Base-by-base conservation (phyloP, 2,797 vertebrate species). In the Babyrousa celebensis region DNA sequence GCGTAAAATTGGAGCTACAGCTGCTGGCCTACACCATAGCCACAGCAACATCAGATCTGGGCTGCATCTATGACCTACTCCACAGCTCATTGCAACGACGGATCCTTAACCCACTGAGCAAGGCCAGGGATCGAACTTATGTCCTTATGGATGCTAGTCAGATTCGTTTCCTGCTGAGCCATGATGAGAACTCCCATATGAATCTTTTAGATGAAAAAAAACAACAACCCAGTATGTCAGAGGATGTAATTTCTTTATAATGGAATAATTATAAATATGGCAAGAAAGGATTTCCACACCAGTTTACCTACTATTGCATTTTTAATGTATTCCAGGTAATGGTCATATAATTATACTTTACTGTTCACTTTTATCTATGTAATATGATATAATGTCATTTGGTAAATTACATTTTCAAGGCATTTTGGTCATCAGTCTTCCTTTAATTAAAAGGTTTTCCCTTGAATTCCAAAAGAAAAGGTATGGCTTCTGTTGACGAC, bases 331-430 rank as follows among this genome's bases (percentile, higher is more conserved):
- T 68, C 65, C 80, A 65, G 21, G 43, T n/a, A 88, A 85, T 56
- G 3, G 40, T 25, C 23, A 62, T 62, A 18, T 17, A 75, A 48
- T 21, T 32, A 62, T 54, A 80, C 12, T 68, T 72, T 40, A 74
- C 7, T 27, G 12, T 23, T 29, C 16, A 48, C 12, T 5, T 68
- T 63, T 60, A 68, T 54, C 52, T 88, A 17, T 52, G 16, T 18
- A 60, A 70, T 11, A 40, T 23, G 27, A 3, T 21, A 72, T 48
- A 58, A 62, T 27, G 18, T n/a, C 25, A 17, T 29, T 90, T 83
- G 36, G 32, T 11, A 56, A 84, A 85, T 40, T 87, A 68, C 40
- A 63, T 71, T 82, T 97, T 62, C 14, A 40, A 88, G 65, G 40
- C 1, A 11, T 77, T 67, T 89, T n/a, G 65, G 3, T 68, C 62